Base-by-base conservation (phyloP, 2,797 vertebrate genomes). In the Perodicticus potto region DNA sequence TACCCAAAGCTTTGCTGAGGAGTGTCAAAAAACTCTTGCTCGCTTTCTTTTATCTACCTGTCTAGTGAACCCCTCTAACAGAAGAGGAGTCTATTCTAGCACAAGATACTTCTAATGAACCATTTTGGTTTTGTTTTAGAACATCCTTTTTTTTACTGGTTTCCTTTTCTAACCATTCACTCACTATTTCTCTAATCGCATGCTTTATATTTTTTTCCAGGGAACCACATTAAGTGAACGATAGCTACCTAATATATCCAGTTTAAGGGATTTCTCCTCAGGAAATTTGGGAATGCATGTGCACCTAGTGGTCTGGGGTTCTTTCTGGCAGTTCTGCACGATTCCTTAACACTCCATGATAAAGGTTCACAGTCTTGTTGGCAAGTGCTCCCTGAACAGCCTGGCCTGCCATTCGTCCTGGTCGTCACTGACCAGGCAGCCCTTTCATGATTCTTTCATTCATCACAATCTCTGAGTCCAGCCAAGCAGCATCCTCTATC, bases 21-120 rank as follows among this genome's bases (percentile, higher is more conserved):
- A 53, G 49, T 53, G 86, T 59, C 89, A 77, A 92, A 92, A 14
- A 82, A 14, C 43, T 16, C 73, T 84, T 7, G 5, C 86, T 65
- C 89, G 59, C 70, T 92, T 89, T 74, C 49, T 93, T 27, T 88
- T 49, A 76, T 89, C 84, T 94, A 93, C 69, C 85, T 94, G 43
- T 25, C 69, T 61, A 70, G n/a, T 34, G 80, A 91, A n/a, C 49
- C 59, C 49, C 57, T 77, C 86, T 49, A 57, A 72, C 53, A 81
- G 88, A 78, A 69, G 85, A 93, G 76, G 57, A 87, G 65, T 14
- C 43, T 32, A 20, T 53, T 78, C 34, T 67, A 25, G 37, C 11
- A 57, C 27, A 0, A 78, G 43, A n/a, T 93, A 32, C 43, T 93
- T 7, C 19, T 20, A 61, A 57, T 53, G 40, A 82, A 34, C 65